phyloP scores from a whole-genome alignment of 2,797 vertebrate species.

The Meriones psammophilus region DNA sequence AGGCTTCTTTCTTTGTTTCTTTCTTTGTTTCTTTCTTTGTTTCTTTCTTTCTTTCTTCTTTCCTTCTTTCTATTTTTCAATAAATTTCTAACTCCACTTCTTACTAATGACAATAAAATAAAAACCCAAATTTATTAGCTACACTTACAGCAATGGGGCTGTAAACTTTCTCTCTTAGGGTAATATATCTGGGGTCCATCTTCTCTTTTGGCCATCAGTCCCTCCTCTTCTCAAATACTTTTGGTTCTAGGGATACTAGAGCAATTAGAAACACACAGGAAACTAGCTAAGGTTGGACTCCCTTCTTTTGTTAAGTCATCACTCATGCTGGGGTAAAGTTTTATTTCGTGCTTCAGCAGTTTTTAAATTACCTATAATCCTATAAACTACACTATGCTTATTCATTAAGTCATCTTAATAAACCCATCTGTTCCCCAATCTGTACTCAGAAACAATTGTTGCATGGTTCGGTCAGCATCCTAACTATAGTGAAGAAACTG shows the following conservation, averaged over 20 bases:
- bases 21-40: too few relatives aligned
- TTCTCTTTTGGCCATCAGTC: neutral
- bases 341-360: neutral
- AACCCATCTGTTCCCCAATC: neutral
- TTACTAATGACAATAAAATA: neutral
- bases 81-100: neutral
- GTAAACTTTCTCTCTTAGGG: neutral
- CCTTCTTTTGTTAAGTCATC: neutral
- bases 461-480: neutral
- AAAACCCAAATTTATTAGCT: neutral
- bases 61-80: neutral
- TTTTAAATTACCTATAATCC: neutral
- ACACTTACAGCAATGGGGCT: neutral
- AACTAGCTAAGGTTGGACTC: neutral
- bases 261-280: neutral
- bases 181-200: neutral
- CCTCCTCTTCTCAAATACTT: neutral
- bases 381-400: neutral
- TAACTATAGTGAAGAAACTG: neutral
- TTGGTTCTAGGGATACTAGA: neutral
- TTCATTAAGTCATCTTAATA: neutral
- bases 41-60: neutral
- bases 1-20: too few relatives aligned
- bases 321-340: neutral
- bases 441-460: neutral